These are phyloP conservation scores for Henricia sp. DNA, from an alignment of 53 echinoderm and acorn worm genomes.

Conservation along the genomic window DNA sequence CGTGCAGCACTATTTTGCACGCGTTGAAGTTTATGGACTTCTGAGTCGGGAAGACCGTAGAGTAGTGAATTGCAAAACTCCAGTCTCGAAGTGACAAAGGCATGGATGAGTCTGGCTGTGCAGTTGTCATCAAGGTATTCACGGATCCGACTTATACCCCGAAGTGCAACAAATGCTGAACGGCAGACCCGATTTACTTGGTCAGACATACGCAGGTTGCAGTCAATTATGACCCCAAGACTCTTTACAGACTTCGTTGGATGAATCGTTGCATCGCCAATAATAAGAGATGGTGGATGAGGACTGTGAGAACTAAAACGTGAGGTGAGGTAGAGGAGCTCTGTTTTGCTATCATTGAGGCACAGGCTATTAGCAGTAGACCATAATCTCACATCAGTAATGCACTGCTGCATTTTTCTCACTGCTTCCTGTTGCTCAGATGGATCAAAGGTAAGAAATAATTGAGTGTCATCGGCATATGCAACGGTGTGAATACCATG, in stretches of 20 bases:
- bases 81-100: slow-evolving; percentile 47
- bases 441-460: slow-evolving; percentile 1
- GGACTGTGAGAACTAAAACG: neutral
- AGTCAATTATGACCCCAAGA: neutral
- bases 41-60: slow-evolving; percentile 19
- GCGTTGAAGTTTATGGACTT: slow-evolving; percentile 32
- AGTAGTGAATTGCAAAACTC: slow-evolving; percentile 30
- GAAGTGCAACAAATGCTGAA: slow-evolving; percentile 15
- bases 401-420: slow-evolving; percentile 1
- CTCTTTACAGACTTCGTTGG: slow-evolving; percentile 8
- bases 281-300: neutral
- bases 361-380: slow-evolving; percentile 3
- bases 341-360: neutral
- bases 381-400: slow-evolving; percentile 6
- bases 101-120: slow-evolving; percentile 29
- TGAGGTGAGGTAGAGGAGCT: neutral
- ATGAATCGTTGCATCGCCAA: neutral
- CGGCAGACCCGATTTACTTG: neutral
- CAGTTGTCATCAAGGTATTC: slow-evolving; percentile 22
- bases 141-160: slow-evolving; percentile 17
- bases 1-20: slow-evolving; percentile 61
- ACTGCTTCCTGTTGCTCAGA: slow-evolving; percentile 9
- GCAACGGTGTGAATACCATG: slow-evolving; percentile 4
- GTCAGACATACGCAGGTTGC: slow-evolving; percentile 34
- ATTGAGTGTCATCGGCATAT: slow-evolving; percentile 27